phyloP scores from a whole-genome alignment of 2,888 invertebrate genomes.

The Lepeophtheirus nordmannii region DNA sequence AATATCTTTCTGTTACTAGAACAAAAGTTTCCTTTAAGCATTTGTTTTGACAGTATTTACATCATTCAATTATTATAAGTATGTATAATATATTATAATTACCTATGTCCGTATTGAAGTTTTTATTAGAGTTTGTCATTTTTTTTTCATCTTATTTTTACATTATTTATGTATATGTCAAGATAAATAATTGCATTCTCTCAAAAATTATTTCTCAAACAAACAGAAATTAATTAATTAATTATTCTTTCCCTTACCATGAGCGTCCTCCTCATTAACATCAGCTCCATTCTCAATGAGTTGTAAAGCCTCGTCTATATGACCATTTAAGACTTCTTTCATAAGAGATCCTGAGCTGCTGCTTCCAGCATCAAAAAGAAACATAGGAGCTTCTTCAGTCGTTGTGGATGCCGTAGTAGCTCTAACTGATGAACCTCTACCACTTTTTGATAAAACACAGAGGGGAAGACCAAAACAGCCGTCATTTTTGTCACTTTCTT shows the following conservation, averaged over 20 bases:
- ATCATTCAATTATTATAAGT: too few species aligned
- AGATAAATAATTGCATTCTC: too few species aligned
- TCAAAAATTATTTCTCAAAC: too few species aligned
- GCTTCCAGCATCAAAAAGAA: background rate
- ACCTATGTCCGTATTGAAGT: too few species aligned
- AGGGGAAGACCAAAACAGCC: background rate
- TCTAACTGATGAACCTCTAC: background rate
- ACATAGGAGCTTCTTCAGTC: background rate
- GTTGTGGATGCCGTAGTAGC: background rate
- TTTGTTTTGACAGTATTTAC: too few species aligned
- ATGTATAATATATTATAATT: too few species aligned
- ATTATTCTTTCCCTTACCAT: background rate
- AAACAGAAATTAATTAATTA: too few species aligned
- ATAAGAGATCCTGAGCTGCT: background rate
- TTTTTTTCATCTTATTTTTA: too few species aligned
- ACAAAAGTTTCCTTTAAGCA: too few species aligned
- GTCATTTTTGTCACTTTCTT: background rate
- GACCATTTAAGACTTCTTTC: conserved; percentile 8
- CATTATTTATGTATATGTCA: too few species aligned
- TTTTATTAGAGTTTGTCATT: too few species aligned
- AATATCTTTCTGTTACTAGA: too few species aligned
- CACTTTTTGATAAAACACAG: background rate
- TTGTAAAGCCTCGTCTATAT: conserved; percentile 9
- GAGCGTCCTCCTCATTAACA: conserved; percentile 10
- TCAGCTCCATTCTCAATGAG: conserved; percentile 19